Base-by-base conservation (phyloP, 2,797 vertebrate species). In the Acrocephalus scirpaceus region DNA sequence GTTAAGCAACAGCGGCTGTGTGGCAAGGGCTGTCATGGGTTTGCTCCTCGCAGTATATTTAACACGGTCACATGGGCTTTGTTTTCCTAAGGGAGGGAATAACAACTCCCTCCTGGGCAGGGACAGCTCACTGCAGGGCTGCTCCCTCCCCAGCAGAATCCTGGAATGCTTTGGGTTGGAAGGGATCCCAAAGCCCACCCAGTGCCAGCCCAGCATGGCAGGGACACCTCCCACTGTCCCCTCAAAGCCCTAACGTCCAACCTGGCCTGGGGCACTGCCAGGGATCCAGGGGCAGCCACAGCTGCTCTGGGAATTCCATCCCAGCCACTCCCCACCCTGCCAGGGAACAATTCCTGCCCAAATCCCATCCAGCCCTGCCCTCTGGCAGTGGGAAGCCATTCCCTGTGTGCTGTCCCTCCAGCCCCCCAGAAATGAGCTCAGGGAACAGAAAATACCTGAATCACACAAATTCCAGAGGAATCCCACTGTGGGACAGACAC, bases 1-100 rank as follows among this genome's bases (percentile, higher is more conserved):
- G 70, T 82, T 48, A 58, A 69, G 95, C 92, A 94, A 89, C 3
- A 42, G 56, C 26, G 34, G 74, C 6, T 44, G 71, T 73, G 87
- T 73, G 86, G 94, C 92, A 93, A 92, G 1, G 6, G 20, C 58
- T 25, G 58, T 40, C 94, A 92, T 26, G 86, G 89, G 92, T 42
- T 60, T 23, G 83, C 76, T 75, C 3, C 86, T 22, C 1, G 29
- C 66, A 57, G 86, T 80, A 88, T 75, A 93, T 90, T 90, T 92
- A 88, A 76, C 78, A 20, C 20, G 17, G 72, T 92, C 93, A 95
- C 93, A 11, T 92, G 92, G 38, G 47, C 72, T 85, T 61, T 86
- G 94, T 81, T 77, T 73, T 70, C 79, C 87, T 64, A 15, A 16
- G 72, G 72, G n/a, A 83, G 25, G 72, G 72, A 92, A 72, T 6